Evolutionary conservation across 1,140 invertebrate species (phyloP).

Genomic region (Drosophila pseudoobscura): DNA sequence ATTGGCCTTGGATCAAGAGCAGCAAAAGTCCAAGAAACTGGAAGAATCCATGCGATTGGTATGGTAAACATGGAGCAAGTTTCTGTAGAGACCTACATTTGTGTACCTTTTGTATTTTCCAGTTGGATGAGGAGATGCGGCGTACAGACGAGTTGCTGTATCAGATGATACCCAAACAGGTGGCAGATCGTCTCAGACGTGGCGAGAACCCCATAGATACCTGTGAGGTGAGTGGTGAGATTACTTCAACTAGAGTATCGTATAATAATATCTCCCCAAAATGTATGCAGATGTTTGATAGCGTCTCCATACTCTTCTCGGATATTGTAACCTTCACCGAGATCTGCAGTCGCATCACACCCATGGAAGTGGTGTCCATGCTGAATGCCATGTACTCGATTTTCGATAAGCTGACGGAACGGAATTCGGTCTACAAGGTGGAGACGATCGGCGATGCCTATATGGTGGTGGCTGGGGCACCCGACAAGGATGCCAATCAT

Average conservation of each 20-base stretch:
- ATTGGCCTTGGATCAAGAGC: conserved; percentile 97
- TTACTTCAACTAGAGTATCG: background rate
- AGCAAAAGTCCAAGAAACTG: conserved; percentile 97
- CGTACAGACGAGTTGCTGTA: conserved; percentile 97
- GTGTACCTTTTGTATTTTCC: conserved; percentile 68
- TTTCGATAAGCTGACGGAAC: conserved; percentile 95
- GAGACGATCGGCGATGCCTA: conserved; percentile 99
- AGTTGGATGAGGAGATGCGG: conserved; percentile 97
- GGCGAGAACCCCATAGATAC: conserved; percentile 97
- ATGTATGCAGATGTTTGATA: conserved; percentile 91
- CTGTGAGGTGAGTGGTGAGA: conserved; percentile 90
- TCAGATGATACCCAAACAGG: conserved; percentile 99
- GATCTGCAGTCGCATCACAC: conserved; percentile 96
- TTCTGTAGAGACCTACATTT: too few relatives aligned
- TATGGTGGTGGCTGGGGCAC: conserved; percentile 98
- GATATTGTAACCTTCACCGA: conserved; percentile 98
- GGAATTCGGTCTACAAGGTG: conserved; percentile 97
- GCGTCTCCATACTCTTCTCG: conserved; percentile 97
- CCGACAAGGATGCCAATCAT: conserved; percentile 94
- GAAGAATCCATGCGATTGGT: conserved; percentile 94
- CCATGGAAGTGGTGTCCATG: conserved; percentile 99
- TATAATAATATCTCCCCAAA: background rate
- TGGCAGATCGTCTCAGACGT: conserved; percentile 94
- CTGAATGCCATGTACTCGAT: conserved; percentile 97
- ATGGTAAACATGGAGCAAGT: background rate